A percentile compares a stretch with the other conserved stretches of the same genome.
Conservation (phyloP, 2,113 vertebrate species). For the Pachypanchax playfairii region DNA sequence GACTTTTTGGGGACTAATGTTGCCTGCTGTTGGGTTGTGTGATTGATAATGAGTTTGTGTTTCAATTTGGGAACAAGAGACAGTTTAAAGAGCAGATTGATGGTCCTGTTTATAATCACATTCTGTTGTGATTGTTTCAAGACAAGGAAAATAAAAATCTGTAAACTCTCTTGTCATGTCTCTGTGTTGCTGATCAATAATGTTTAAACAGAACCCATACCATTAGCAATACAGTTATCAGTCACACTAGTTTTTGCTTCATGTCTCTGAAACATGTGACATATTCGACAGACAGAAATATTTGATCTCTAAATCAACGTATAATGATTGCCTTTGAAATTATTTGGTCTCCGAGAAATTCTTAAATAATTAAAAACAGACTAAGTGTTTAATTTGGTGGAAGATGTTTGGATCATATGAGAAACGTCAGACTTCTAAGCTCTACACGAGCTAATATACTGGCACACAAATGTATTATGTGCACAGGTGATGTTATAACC, state of each 20-base stretch:
- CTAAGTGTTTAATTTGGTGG: too few species aligned
- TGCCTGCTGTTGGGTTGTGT: not conserved
- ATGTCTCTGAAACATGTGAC: too few species aligned
- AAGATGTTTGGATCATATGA: too few species aligned
- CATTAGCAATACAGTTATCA: not conserved
- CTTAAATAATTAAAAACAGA: too few species aligned
- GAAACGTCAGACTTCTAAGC: too few species aligned
- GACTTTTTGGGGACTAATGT: not conserved
- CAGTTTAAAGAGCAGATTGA: not conserved
- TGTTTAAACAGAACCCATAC: not conserved
- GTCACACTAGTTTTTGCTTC: not conserved
- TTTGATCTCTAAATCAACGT: too few species aligned
- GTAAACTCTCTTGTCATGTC: not conserved
- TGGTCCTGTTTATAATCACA: not conserved
- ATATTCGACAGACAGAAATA: too few species aligned
- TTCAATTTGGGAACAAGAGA: conserved; percentile 3
- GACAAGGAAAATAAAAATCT: not conserved
- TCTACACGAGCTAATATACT: too few species aligned
- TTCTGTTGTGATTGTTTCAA: not conserved
- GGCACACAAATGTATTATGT: too few species aligned
- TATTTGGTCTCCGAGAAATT: too few species aligned
- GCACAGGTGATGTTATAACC: too few species aligned
- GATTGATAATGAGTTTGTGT: conserved; percentile 1
- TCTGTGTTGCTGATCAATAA: not conserved
- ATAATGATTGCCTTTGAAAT: too few species aligned